phyloP scores from a whole-genome alignment of 1,140 invertebrate species.

The Bombyx mandarina region DNA sequence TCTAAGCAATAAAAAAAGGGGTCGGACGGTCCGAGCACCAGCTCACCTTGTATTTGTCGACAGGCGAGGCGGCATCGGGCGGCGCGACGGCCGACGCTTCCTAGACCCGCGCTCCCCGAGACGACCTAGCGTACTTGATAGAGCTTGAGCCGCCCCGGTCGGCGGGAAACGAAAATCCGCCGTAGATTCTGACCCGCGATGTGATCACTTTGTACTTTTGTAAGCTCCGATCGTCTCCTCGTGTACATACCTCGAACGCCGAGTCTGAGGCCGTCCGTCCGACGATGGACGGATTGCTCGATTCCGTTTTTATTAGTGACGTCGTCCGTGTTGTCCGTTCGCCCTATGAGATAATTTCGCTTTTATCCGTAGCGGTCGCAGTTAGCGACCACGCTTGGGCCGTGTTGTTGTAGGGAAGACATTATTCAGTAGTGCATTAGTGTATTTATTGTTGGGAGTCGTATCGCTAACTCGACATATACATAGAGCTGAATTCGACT shows the following conservation, averaged over 20 bases:
- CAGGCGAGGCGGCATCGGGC: conserved; percentile 42
- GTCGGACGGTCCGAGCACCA: no score
- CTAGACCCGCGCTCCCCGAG: conserved; percentile 33
- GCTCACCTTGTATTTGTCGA: conserved; percentile 7
- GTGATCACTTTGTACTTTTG: conserved; percentile 69
- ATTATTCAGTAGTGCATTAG: conserved; percentile 52
- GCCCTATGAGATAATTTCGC: conserved; percentile 13
- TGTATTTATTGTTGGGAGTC: conserved; percentile 46
- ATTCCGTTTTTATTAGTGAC: conserved; percentile 28
- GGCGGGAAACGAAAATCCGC: conserved; percentile 63
- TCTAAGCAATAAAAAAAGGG: no score
- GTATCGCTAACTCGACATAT: conserved; percentile 43
- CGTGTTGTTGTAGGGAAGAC: conserved; percentile 48
- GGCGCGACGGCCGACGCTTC: conserved; percentile 17
- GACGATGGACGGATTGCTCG: conserved; percentile 41
- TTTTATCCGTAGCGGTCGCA: conserved; percentile 18
- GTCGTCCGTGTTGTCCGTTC: conserved; percentile 10
- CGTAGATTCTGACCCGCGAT: conserved; percentile 60
- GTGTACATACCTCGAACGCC: conserved; percentile 63
- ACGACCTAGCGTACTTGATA: conserved; percentile 63
- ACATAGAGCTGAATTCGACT: conserved; percentile 40
- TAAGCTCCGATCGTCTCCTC: conserved; percentile 65
- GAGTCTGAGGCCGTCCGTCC: conserved; percentile 41
- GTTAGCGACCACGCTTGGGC: conserved; percentile 44
- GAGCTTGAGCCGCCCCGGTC: conserved; percentile 65